These are phyloP conservation scores for Pangasius krempfi DNA, from an alignment of 2,797 vertebrate genomes.

Conservation along the genomic window DNA sequence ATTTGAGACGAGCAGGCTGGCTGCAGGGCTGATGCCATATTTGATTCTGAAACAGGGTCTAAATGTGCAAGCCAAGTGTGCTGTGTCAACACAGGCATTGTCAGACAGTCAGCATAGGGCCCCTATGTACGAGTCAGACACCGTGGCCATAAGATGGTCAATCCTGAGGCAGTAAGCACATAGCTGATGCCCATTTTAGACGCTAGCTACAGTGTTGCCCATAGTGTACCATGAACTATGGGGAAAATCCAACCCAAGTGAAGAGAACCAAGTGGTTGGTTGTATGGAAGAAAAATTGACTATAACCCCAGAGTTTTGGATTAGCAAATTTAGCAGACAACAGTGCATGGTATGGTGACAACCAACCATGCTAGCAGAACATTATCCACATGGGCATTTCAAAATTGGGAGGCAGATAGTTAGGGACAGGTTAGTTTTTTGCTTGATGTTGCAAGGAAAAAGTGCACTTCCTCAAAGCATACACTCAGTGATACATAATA, in stretches of 20 bases:
- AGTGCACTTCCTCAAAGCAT: not conserved
- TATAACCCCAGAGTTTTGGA: not conserved
- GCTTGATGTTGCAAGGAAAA: not conserved
- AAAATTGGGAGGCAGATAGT: not conserved
- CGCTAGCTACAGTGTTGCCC: not conserved
- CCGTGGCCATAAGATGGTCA: not conserved
- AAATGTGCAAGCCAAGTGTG: not conserved
- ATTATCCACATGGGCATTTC: not conserved
- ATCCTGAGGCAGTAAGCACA: not conserved
- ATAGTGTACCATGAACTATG: not conserved
- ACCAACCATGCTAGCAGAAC: not conserved
- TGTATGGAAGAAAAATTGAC: not conserved
- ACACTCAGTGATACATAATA: too few relatives aligned
- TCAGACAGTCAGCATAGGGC: not conserved
- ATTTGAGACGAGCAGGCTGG: not conserved
- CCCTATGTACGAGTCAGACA: not conserved
- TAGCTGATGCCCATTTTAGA: not conserved
- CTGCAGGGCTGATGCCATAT: not conserved
- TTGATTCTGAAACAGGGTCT: not conserved
- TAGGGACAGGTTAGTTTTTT: not conserved
- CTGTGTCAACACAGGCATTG: not conserved
- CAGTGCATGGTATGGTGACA: not conserved
- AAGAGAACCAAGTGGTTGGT: not conserved
- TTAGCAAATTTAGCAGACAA: not conserved
- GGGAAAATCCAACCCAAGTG: not conserved